Conservation (phyloP, 1,140 invertebrate genomes). For the Anastrepha ludens region DNA sequence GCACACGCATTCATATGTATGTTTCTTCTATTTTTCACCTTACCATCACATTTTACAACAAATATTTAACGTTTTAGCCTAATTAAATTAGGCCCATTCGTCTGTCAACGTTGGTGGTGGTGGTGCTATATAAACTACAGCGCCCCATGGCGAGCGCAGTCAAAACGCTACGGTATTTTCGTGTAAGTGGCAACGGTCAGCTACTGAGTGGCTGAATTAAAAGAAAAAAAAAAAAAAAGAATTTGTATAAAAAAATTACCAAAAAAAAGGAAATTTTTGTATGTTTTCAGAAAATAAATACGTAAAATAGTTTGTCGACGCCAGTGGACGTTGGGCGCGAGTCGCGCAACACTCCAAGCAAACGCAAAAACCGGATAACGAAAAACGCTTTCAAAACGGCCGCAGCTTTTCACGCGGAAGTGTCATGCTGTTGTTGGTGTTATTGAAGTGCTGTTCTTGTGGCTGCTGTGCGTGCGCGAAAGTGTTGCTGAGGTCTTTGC, state of each 20-base stretch:
- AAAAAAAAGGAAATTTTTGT: not conserved
- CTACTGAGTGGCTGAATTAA: not conserved
- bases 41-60: slow-evolving; percentile 54
- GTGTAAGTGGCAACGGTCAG: not conserved
- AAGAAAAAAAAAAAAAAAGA: not conserved
- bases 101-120: not conserved
- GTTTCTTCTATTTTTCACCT: not conserved
- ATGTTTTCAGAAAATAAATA: not conserved
- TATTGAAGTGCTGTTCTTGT: not conserved
- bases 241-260: not conserved
- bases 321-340: not conserved
- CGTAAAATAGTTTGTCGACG: not conserved
- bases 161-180: slow-evolving; percentile 6
- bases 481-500: not conserved
- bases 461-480: not conserved
- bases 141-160: not conserved
- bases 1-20: not conserved
- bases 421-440: not conserved
- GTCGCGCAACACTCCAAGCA: not conserved
- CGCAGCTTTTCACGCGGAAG: slow-evolving; percentile 6
- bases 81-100: slow-evolving; percentile 69
- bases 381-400: not conserved
- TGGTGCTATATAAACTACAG: slow-evolving; percentile 42
- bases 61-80: slow-evolving; percentile 73
- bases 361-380: slow-evolving; percentile 12